Base-by-base conservation (phyloP, 2,888 invertebrate species). In the Heliconius sara region DNA sequence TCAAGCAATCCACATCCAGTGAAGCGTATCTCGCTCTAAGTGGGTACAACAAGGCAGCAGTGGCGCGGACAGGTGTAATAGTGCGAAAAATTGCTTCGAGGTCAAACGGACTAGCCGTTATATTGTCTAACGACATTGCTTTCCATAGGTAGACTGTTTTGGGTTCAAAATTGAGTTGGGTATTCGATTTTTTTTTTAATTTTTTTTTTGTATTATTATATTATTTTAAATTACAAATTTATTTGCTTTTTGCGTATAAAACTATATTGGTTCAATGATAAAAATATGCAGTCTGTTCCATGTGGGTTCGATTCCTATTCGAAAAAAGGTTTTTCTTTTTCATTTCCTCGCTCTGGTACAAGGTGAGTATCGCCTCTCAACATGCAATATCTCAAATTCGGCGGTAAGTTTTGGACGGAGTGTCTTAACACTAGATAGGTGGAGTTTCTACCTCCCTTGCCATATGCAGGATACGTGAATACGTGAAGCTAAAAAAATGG, bases 1-100 rank as follows among this genome's bases (percentile, higher is more conserved):
- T 30, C n/a, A 13, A 25, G 47, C 47, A 68, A 60, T 60, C 60
- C 84, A 30, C 83, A 83, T 90, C 87, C 84, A 89, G 88, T 34
- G 34, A 77, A 72, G 77, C n/a, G 27, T 81, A 76, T 71, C 66
- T 81, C 81, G 80, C 82, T 78, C 83, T 84, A 84, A 81, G 75
- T 78, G 84, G 83, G 79, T 79, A 86, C 86, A 86, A 79, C 75
- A 74, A 79, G 79, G 72, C 89, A 88, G 89, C 91, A 76, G 65
- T 93, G 93, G 87, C 86, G 83, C 83, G 86, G 94, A 93, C 93
- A 93, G 93, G 93, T 93, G 93, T 92, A 94, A 93, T 93, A 93
- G 94, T 92, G 93, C 93, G 93, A 91, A 90, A 93, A 93, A 94
- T 93, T 92, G 93, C 89, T 81, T 84, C 88, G 77, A 83, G 92